A percentile compares a stretch with the other conserved stretches of the same genome.
phyloP scores from a whole-genome alignment of 2,113 vertebrate genomes.

The Stigmatopora argus region DNA sequence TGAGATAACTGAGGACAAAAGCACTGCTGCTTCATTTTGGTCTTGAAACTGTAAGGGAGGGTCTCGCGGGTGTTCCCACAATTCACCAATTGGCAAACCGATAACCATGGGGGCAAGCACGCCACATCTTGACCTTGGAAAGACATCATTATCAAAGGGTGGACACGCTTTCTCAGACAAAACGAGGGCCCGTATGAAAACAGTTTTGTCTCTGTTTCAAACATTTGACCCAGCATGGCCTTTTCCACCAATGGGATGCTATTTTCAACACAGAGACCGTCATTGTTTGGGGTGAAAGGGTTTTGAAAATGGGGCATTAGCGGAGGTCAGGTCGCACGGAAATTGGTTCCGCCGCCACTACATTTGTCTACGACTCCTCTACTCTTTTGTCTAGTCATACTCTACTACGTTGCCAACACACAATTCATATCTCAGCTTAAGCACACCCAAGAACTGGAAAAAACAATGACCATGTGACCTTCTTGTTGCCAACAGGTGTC shows the following conservation, averaged over 20 bases:
- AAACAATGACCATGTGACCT: neutral
- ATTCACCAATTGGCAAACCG: conserved; percentile 55
- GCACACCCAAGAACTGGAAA: too few species aligned
- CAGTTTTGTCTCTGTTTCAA: conserved; percentile 64
- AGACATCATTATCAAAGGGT: conserved; percentile 43
- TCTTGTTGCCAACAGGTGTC: conserved; percentile 66
- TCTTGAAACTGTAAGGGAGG: conserved; percentile 23
- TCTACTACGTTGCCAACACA: too few species aligned
- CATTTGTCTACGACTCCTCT: neutral
- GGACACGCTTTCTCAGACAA: conserved; percentile 35
- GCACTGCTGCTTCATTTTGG: conserved; percentile 30
- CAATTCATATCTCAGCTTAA: too few species aligned
- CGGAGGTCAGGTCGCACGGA: conserved; percentile 19
- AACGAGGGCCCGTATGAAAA: conserved; percentile 43
- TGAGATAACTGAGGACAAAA: conserved; percentile 37
- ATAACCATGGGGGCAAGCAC: conserved; percentile 46
- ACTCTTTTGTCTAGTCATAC: too few species aligned
- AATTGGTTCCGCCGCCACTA: neutral
- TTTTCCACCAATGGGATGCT: conserved; percentile 49
- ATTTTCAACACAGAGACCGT: conserved; percentile 57
- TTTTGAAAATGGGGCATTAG: conserved; percentile 39
- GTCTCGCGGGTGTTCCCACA: conserved; percentile 47
- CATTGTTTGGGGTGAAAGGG: conserved; percentile 39
- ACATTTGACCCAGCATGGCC: conserved; percentile 55
- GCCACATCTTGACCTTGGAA: conserved; percentile 44